Percentiles rank a stretch among this genome's conserved stretches.
Evolutionary conservation across 2,113 vertebrate genomes (phyloP).

Genomic region (Elephantulus edwardii): DNA sequence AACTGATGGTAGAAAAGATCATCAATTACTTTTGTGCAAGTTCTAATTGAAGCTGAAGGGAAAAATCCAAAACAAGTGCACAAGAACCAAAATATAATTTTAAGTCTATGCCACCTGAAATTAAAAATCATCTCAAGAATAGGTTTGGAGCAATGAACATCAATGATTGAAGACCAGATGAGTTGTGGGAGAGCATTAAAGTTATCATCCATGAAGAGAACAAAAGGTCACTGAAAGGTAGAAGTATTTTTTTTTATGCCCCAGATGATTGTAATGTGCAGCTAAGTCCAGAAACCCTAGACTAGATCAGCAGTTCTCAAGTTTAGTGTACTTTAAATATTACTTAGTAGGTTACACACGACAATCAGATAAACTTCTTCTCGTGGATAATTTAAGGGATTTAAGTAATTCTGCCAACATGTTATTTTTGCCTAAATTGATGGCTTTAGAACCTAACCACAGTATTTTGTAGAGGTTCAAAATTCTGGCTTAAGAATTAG

Average conservation of each 20-base stretch:
- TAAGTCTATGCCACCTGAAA: too few species aligned
- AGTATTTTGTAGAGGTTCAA: background rate
- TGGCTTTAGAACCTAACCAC: background rate
- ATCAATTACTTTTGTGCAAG: too few species aligned
- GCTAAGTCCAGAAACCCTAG: background rate
- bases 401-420: background rate
- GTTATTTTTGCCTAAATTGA: background rate
- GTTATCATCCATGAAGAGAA: too few species aligned
- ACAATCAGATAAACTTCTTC: background rate
- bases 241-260: background rate
- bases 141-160: too few species aligned
- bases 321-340: background rate
- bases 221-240: too few species aligned
- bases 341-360: background rate
- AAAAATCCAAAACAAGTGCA: too few species aligned
- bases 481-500: background rate
- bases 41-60: too few species aligned
- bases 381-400: background rate
- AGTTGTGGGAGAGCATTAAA: too few species aligned
- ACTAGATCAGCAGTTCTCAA: background rate
- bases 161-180: too few species aligned
- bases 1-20: too few species aligned
- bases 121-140: too few species aligned
- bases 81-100: too few species aligned
- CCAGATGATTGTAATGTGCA: background rate